phyloP scores from a whole-genome alignment of 2,113 vertebrate species.

The Acanthochromis polyacanthus region DNA sequence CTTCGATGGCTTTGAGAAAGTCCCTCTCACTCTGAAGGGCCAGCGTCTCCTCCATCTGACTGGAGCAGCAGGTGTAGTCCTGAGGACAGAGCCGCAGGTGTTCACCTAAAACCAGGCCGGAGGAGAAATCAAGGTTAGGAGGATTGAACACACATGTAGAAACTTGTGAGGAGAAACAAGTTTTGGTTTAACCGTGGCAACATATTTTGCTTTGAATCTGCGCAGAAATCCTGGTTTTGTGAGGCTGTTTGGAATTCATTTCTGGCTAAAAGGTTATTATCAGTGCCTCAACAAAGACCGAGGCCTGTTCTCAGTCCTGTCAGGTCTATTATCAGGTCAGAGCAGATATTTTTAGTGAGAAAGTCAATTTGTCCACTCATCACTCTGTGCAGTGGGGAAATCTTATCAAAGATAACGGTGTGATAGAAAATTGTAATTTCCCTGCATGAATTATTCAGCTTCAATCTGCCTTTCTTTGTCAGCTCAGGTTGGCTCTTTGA shows the following conservation, averaged over 20 bases:
- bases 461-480: constrained; percentile 73
- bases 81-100: constrained; percentile 91
- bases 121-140: constrained; percentile 3
- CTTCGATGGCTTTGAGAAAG: constrained; percentile 86
- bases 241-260: not conserved
- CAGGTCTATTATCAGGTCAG: constrained; percentile 20
- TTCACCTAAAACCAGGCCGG: constrained; percentile 79
- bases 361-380: constrained; percentile 34
- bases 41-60: constrained; percentile 89
- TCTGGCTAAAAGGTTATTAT: not conserved
- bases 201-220: not conserved
- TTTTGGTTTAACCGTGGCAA: not conserved
- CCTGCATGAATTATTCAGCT: constrained; percentile 77
- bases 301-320: not conserved
- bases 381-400: constrained; percentile 35
- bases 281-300: not conserved
- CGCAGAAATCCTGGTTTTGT: not conserved
- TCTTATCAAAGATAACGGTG: constrained; percentile 58
- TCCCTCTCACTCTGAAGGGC: constrained; percentile 86
- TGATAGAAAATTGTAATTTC: constrained; percentile 65
- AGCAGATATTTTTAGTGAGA: constrained; percentile 25
- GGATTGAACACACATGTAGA: not conserved
- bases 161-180: not conserved
- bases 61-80: constrained; percentile 93
- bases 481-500: constrained; percentile 69